Conservation (phyloP, 2,113 vertebrate genomes). For the Microcebus ravelobensis region DNA sequence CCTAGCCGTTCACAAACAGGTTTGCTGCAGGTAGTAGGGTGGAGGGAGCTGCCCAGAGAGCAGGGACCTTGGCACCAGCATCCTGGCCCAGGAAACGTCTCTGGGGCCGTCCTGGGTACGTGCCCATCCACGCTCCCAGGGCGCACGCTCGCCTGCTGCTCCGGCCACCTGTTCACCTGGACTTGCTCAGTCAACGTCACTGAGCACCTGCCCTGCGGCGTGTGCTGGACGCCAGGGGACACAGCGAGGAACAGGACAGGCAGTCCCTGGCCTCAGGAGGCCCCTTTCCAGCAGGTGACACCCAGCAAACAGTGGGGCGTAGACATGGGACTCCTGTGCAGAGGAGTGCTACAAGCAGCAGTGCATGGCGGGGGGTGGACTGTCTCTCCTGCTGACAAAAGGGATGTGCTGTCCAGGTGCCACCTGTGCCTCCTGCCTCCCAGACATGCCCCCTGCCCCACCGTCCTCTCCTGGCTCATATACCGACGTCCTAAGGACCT, state of each 20-base stretch:
- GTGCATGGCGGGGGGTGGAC: rapidly evolving
- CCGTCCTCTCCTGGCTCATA: not conserved
- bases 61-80: no score
- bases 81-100: not conserved
- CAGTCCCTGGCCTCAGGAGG: not conserved
- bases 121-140: no score
- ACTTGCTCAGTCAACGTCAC: no score
- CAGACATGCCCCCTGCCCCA: rapidly evolving
- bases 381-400: not conserved
- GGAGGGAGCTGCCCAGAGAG: no score
- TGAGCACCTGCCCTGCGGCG: not conserved
- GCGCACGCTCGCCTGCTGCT: not conserved
- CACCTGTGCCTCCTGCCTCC: not conserved
- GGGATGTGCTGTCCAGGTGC: rapidly evolving
- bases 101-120: rapidly evolving
- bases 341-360: not conserved
- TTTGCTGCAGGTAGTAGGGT: not conserved
- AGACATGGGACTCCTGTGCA: no score
- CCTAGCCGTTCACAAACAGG: not conserved
- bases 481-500: not conserved
- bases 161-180: not conserved
- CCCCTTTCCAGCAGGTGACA: not conserved
- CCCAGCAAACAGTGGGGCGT: not conserved
- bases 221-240: not conserved
- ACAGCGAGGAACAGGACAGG: not conserved